These are phyloP conservation scores for Anisognathus igniventris DNA, from an alignment of 2,797 vertebrate genomes.

Conservation along the genomic window DNA sequence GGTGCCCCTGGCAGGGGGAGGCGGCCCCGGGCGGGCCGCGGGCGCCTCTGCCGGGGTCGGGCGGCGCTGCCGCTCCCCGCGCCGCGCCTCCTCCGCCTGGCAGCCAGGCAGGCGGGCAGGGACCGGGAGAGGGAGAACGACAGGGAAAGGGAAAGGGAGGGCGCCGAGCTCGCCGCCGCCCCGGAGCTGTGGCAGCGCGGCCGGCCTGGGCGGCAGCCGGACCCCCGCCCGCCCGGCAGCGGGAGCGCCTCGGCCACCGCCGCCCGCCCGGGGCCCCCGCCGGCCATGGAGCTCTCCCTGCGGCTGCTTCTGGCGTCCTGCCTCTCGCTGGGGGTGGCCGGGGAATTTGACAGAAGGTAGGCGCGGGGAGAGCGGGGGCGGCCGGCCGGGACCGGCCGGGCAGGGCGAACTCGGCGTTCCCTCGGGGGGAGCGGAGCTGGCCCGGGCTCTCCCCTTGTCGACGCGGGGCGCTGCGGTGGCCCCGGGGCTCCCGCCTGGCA, in stretches of 20 bases:
- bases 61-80: background rate
- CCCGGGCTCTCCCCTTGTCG: background rate
- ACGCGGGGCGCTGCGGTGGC: no score
- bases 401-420: background rate
- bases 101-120: background rate
- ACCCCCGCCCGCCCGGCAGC: background rate
- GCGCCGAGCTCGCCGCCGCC: background rate
- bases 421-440: background rate
- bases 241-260: background rate
- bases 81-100: slow-evolving; percentile 1
- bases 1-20: background rate
- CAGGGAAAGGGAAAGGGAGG: background rate
- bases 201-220: background rate
- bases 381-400: background rate
- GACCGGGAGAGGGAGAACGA: background rate
- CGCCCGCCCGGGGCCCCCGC: background rate
- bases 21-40: background rate
- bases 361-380: background rate
- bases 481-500: background rate
- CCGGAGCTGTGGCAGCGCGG: background rate
- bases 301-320: slow-evolving; percentile 75
- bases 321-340: slow-evolving; percentile 77
- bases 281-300: slow-evolving; percentile 19
- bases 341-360: slow-evolving; percentile 91
- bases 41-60: slow-evolving; percentile 11